Conservation (phyloP, 1,140 invertebrate genomes). For the Cotesia glomerata region DNA sequence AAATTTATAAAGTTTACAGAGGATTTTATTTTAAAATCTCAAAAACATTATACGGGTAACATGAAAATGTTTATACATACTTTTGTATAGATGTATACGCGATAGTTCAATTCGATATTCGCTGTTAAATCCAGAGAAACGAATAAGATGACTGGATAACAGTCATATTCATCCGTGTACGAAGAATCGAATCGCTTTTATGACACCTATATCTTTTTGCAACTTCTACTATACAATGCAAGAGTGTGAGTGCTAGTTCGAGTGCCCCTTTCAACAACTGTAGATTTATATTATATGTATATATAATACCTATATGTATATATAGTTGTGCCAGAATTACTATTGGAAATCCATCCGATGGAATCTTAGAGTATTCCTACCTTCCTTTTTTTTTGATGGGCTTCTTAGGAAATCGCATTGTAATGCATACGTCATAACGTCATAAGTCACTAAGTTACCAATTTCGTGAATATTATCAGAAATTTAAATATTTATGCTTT, state of each 20-base stretch:
- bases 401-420: conserved; percentile 17
- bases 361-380: conserved; percentile 28
- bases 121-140: conserved; percentile 4
- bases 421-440: conserved; percentile 24
- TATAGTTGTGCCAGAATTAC: conserved; percentile 18
- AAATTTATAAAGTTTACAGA: no score
- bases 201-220: conserved; percentile 8
- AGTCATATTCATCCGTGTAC: conserved; percentile 6
- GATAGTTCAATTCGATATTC: conserved; percentile 15
- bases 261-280: neutral
- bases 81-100: neutral
- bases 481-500: no score
- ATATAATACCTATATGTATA: no score
- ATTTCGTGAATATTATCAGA: neutral
- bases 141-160: conserved; percentile 12
- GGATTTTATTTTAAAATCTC: no score
- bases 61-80: no score
- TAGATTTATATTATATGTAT: no score
- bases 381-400: neutral
- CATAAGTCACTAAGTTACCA: conserved; percentile 18
- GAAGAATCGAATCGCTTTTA: conserved; percentile 13
- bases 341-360: conserved; percentile 28
- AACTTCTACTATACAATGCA: neutral
- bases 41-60: no score
- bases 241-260: neutral